Evolutionary conservation across 2,113 vertebrate species (phyloP).

Genomic region (Tichodroma muraria): DNA sequence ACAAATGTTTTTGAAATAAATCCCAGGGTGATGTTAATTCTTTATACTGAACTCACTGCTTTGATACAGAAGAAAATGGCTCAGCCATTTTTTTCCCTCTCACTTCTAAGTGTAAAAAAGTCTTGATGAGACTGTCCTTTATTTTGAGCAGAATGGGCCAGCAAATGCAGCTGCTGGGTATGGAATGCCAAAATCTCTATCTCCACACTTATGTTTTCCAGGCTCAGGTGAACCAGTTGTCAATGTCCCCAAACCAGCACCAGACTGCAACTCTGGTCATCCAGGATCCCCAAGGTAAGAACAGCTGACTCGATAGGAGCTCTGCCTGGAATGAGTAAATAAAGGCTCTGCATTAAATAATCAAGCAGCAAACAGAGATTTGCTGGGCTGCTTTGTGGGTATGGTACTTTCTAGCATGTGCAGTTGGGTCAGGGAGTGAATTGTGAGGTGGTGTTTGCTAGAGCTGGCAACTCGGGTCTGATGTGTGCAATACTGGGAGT

Average conservation of each 20-base stretch:
- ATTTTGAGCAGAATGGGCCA: not conserved
- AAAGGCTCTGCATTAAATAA: not conserved
- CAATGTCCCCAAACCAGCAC: not conserved
- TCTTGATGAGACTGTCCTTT: not conserved
- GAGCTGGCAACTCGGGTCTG: not conserved
- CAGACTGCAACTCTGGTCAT: not conserved
- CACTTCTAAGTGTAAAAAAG: not conserved
- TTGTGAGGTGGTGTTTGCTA: not conserved
- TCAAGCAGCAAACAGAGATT: not conserved
- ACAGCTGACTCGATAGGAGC: not conserved
- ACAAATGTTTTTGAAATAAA: not conserved
- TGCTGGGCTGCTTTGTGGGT: not conserved
- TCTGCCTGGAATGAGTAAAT: not conserved
- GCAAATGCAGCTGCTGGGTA: not conserved
- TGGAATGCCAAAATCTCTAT: not conserved
- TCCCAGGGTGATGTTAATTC: not conserved
- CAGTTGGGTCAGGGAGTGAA: not conserved
- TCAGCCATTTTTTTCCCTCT: fast-evolving
- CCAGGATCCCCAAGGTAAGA: not conserved
- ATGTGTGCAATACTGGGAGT: not conserved
- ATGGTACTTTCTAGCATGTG: not conserved
- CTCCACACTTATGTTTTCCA: not conserved
- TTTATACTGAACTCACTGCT: not conserved
- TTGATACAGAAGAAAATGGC: not conserved
- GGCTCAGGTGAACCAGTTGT: not conserved